Percentiles rank a stretch among this genome's conserved stretches.
Conservation (phyloP, 2,113 vertebrate genomes). For the Ifrita kowaldi region DNA sequence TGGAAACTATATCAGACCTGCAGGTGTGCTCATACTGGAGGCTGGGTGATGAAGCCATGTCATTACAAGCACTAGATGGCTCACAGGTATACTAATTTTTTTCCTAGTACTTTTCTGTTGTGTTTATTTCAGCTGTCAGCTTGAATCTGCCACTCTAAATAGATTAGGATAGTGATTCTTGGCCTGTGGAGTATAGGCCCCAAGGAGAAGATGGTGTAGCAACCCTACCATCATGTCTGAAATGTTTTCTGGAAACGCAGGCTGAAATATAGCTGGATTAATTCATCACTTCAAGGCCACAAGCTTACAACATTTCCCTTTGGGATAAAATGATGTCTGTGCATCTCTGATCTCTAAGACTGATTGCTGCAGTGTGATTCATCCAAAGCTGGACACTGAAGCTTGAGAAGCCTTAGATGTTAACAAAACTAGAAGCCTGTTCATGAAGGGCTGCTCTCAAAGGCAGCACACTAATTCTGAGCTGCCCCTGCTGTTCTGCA, state of each 20-base stretch:
- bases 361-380: not conserved
- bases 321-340: not conserved
- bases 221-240: not conserved
- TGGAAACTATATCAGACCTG: conserved; percentile 78
- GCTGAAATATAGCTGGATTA: not conserved
- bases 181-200: not conserved
- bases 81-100: conserved; percentile 57
- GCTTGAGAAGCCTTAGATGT: not conserved
- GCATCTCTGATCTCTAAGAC: not conserved
- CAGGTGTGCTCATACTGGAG: conserved; percentile 66
- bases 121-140: conserved; percentile 11
- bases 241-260: not conserved
- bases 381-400: not conserved
- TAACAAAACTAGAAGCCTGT: not conserved
- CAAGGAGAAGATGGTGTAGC: not conserved
- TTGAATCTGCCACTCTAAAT: not conserved
- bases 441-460: not conserved
- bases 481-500: not conserved
- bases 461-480: not conserved
- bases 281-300: not conserved
- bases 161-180: not conserved
- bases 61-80: conserved; percentile 63
- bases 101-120: not conserved
- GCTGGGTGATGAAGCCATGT: conserved; percentile 68
- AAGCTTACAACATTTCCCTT: not conserved